Evolutionary conservation across 2,113 vertebrate species (phyloP), one percentile per base, ranked within the genome.

Genomic region (Cavia porcellus): DNA sequence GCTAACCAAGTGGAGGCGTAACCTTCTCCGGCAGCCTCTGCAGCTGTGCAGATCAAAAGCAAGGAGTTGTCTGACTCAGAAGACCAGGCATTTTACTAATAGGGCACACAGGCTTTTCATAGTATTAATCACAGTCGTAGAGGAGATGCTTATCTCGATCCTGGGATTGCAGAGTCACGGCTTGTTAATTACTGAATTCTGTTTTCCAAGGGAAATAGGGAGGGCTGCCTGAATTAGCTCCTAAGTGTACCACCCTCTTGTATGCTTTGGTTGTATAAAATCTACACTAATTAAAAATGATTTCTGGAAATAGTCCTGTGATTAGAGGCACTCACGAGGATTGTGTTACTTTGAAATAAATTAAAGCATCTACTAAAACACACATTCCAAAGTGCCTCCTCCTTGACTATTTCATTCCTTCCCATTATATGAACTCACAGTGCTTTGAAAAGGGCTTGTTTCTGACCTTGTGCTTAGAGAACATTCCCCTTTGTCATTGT

Each of bases 391-490:
- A 52, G 42, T 45, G 38, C 77, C 75, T 92, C 62, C 32, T 72
- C 75, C 42, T 81, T 90, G 62, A 61, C 86, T 42, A 28, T 72
- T 68, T 62, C 32, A 64, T 77, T 20, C 38, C 57, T 91, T 87
- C 92, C 28, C 32, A 83, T 83, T 81, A 90, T 87, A 89, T 74
- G 32, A 87, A 88, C 77, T 72, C 45, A 5, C 1, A 7, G 2
- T 77, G 45, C 35, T 83, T 95, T 94, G 28, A 64, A 70, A 95
- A 82, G 42, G 68, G 55, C 45, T 42, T 75, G 72, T 88, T 88
- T 50, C 79, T 82, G 80, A 75, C 20, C 84, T 68, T 42, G 30
- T 68, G 22, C 72, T 57, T 25, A 77, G 32, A 96, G 92, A 92
- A 77, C 68, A 61, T 64, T 62, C 61, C 28, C 28, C 13, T 80